Evolutionary conservation across 2,888 invertebrate genomes (phyloP), one percentile per base, ranked within the genome.

Genomic region (Pocota personata): DNA sequence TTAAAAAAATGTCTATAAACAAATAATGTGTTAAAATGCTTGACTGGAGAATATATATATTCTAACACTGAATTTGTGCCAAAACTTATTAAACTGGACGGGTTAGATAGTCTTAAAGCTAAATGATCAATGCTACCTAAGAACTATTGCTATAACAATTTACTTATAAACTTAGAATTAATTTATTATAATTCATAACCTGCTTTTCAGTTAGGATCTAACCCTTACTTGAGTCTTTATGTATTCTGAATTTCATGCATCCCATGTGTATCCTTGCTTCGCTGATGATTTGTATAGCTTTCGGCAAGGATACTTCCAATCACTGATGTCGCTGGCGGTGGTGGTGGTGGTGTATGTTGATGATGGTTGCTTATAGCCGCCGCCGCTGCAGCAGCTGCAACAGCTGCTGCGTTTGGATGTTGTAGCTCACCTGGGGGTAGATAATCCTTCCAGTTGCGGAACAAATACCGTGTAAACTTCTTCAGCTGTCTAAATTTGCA

Each of bases 361-460:
- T 77, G 80, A 27, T 62, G 80, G 12, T 67, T 77, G 0, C n/a
- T 77, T 19, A 87, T 62, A 27, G 92, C 87, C 2, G 89, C 90
- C 21, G 89, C 89, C 0, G 87, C 88, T 0, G 87, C 87, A 4
- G 89, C 88, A 4, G 88, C 88, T 5, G 88, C 87, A 0, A 87
- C 88, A 7, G 87, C 88, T 19, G 87, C 88, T 21, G 89, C 88
- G 69, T 88, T 87, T 43, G 88, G 75, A 14, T 88, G 86, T 46
- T 90, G 89, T 60, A 93, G 93, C 76, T 96, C 92, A 84, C 96
- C 96, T 0, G 97, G 97, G 0, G 97, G 97, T 40, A 98, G 93
- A 91, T 98, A 97, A 90, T 98, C 97, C 92, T 97, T 97, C 98
- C 98, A 98, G 90, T 97, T 97, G 89, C 98, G 94, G 89, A 98